These are phyloP conservation scores for Matsumurasca onukii DNA, from an alignment of 1,140 invertebrate species.

Conservation along the genomic window DNA sequence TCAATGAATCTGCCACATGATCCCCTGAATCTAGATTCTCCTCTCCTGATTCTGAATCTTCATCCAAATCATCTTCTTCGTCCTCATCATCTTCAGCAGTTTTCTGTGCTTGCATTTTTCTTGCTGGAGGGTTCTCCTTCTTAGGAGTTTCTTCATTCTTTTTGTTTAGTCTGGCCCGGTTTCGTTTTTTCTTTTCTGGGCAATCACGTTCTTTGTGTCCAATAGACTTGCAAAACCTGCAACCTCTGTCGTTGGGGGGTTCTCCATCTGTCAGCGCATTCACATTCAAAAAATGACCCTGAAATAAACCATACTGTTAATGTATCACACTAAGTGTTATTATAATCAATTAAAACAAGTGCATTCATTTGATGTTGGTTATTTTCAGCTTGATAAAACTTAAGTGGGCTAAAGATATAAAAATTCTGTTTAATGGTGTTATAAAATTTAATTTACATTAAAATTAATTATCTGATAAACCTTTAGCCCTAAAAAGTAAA, in stretches of 20 bases:
- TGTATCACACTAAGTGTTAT: too few species aligned
- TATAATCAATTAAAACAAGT: too few species aligned
- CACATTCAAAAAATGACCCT: slow-evolving; percentile 51
- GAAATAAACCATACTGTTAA: too few species aligned
- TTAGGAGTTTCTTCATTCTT: background rate
- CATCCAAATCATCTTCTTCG: background rate
- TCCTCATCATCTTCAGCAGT: background rate
- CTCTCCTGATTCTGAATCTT: background rate
- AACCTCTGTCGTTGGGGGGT: slow-evolving; percentile 58
- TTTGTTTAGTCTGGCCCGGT: background rate
- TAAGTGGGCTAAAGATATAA: too few species aligned
- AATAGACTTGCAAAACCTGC: slow-evolving; percentile 58
- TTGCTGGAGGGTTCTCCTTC: background rate
- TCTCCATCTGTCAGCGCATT: slow-evolving; percentile 49
- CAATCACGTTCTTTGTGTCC: slow-evolving; percentile 61
- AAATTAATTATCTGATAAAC: too few species aligned
- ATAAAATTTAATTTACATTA: too few species aligned
- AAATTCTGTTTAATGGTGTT: too few species aligned
- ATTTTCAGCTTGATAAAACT: too few species aligned
- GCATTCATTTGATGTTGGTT: too few species aligned
- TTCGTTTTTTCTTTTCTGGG: slow-evolving; percentile 32
- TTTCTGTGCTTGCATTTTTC: too few species aligned
- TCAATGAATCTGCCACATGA: background rate
- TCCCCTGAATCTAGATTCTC: background rate
- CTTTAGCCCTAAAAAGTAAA: too few species aligned